Base-by-base conservation (phyloP, 2,888 invertebrate genomes). In the Tanypteryx hageni region DNA sequence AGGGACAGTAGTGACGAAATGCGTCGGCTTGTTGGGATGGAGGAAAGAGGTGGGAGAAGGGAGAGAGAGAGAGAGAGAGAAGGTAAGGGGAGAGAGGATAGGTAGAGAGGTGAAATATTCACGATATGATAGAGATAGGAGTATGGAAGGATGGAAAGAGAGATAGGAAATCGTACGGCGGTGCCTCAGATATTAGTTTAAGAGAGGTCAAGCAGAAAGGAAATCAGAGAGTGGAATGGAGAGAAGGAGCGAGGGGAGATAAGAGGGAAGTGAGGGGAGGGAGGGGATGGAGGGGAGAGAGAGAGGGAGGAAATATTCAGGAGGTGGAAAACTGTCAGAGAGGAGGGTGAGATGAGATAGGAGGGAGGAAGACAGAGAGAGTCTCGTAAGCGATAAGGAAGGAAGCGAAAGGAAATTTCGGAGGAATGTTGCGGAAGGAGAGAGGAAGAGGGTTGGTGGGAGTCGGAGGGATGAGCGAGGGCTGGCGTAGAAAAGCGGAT, bases 1-100 rank as follows among this genome's bases (percentile, higher is more conserved):
- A 83, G 83, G 68, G 83, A 31, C 83, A 44, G 83, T 14, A 31
- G 31, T 44, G 31, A 56, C 31, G 83, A 83, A 83, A 83, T 57
- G n/a, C 18, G 83, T 56, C 83, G 56, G 16, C 13, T 16, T 22
- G 14, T 13, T 64, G n/a, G n/a, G n/a, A 16, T 18, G 18, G 5
- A 64, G 64, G 11, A 11, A 13, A 64, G n/a, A 5, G 64, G n/a
- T 18, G 11, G 11, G 64, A 11, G 64, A 13, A 10, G 82, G 16
- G 27, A 27, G 27, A 31, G 27, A 16, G 22, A 14, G 82, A 44
- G 82, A 31, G 14, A 22, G 82, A 44, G 31, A 14, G 27, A 56
- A 56, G 83, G 83, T 83, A 57, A 18, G 5, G 11, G 64, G 44
- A 44, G 44, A 44, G 1, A 44, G 44, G 3, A 64, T 64, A 4